A percentile compares a stretch with the other conserved stretches of the same genome.
Evolutionary conservation across 2,113 vertebrate genomes (phyloP).

Genomic region (Seriola rivoliana): DNA sequence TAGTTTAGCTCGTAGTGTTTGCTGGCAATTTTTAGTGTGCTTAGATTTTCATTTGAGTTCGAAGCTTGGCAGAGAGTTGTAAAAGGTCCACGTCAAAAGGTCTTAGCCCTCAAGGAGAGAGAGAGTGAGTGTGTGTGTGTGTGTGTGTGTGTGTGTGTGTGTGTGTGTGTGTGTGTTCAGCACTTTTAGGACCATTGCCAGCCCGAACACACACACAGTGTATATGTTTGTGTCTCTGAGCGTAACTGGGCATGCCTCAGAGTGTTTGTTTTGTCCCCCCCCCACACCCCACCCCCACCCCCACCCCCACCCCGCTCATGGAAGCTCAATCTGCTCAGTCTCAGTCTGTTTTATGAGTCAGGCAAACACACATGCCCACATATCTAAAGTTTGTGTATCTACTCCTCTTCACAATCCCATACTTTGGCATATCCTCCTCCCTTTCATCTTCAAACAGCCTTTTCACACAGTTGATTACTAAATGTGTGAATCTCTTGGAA

Average conservation of each 20-base stretch:
- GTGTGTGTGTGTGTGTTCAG: constrained; percentile 28
- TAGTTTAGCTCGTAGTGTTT: constrained; percentile 2
- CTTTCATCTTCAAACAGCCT: neutral
- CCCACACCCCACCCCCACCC: constrained; percentile 10
- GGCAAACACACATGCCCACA: constrained; percentile 40
- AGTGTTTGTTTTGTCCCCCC: constrained; percentile 69
- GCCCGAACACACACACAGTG: constrained; percentile 49
- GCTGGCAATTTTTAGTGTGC: constrained; percentile 17
- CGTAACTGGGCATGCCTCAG: constrained; percentile 47
- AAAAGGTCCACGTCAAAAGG: constrained; percentile 48
- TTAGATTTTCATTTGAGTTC: constrained; percentile 27
- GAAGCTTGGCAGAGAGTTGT: constrained; percentile 35
- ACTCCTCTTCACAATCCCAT: constrained; percentile 1
- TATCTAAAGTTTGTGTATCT: constrained; percentile 22
- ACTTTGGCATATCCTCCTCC: neutral
- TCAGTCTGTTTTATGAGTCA: constrained; percentile 69
- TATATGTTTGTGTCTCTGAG: constrained; percentile 69
- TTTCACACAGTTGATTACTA: neutral
- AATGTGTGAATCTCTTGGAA: neutral
- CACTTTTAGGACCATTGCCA: constrained; percentile 24
- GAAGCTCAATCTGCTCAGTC: constrained; percentile 76
- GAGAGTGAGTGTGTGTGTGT: neutral
- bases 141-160: constrained; percentile 13
- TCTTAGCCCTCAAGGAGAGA: constrained; percentile 26
- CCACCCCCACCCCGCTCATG: constrained; percentile 47